Evolutionary conservation across 2,888 invertebrate genomes (phyloP).

Genomic region (Rotaria magnacalcarata): DNA sequence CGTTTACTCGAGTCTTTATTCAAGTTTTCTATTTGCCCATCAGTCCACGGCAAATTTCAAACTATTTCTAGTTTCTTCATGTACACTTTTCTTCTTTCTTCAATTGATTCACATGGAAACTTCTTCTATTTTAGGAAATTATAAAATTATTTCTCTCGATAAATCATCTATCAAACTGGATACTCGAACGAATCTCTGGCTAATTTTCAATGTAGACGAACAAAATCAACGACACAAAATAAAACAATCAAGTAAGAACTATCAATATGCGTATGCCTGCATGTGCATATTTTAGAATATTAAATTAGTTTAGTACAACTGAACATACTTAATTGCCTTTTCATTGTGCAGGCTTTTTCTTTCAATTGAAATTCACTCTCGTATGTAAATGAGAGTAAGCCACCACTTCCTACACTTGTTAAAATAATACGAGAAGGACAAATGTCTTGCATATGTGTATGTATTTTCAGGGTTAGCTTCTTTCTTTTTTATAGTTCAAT

Average conservation of each 20-base stretch:
- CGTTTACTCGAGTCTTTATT: conserved; percentile 12
- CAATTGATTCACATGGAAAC: not conserved
- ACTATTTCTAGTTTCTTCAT: not conserved
- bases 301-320: not conserved
- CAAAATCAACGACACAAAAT: not conserved
- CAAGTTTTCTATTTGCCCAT: not conserved
- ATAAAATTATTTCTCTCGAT: not conserved
- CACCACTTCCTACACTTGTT: not conserved
- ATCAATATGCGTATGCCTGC: not conserved
- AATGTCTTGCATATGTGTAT: not conserved
- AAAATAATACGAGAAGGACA: not conserved
- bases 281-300: conserved; percentile 9
- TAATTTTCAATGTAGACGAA: not conserved
- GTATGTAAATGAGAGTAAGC: not conserved
- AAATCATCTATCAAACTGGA: not conserved
- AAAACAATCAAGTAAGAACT: not conserved
- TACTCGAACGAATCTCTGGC: not conserved
- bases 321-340: not conserved
- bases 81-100: not conserved
- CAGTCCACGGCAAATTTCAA: not conserved
- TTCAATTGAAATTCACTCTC: not conserved
- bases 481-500: not conserved
- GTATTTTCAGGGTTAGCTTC: not conserved
- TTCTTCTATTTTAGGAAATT: not conserved
- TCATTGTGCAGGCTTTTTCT: not conserved